Conservation (phyloP, 2,888 invertebrate genomes). For the Patella caerulea region DNA sequence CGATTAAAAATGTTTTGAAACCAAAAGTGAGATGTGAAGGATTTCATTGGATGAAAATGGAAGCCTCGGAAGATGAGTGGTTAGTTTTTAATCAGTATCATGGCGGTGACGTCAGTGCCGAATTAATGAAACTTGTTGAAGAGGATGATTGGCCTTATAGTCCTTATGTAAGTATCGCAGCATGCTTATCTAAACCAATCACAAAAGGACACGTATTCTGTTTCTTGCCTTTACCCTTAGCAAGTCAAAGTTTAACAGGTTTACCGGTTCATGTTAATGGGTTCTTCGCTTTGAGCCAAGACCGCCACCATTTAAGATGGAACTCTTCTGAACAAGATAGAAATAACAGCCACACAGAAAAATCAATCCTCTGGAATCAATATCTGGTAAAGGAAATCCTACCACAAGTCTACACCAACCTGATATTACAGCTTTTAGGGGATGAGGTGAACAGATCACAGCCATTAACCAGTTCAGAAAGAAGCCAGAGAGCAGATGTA, state of each 20-base stretch:
- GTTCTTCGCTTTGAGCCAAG: constrained; percentile 63
- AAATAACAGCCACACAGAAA: constrained; percentile 44
- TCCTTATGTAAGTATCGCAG: constrained; percentile 55
- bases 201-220: constrained; percentile 62
- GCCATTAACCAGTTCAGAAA: neutral
- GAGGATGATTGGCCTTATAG: constrained; percentile 40
- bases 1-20: constrained; percentile 6
- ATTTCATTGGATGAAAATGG: neutral
- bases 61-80: constrained; percentile 28
- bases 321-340: constrained; percentile 48
- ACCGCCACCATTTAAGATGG: constrained; percentile 66
- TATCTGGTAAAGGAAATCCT: constrained; percentile 55
- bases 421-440: constrained; percentile 38
- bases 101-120: constrained; percentile 38
- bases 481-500: neutral
- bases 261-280: constrained; percentile 67
- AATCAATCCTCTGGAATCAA: constrained; percentile 61
- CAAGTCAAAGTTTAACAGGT: constrained; percentile 57
- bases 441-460: constrained; percentile 17
- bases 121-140: constrained; percentile 27
- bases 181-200: constrained; percentile 33
- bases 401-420: constrained; percentile 47
- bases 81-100: constrained; percentile 43
- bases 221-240: constrained; percentile 65
- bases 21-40: constrained; percentile 7